Conservation (phyloP, 2,888 invertebrate species). For the Polymixis lichenea region DNA sequence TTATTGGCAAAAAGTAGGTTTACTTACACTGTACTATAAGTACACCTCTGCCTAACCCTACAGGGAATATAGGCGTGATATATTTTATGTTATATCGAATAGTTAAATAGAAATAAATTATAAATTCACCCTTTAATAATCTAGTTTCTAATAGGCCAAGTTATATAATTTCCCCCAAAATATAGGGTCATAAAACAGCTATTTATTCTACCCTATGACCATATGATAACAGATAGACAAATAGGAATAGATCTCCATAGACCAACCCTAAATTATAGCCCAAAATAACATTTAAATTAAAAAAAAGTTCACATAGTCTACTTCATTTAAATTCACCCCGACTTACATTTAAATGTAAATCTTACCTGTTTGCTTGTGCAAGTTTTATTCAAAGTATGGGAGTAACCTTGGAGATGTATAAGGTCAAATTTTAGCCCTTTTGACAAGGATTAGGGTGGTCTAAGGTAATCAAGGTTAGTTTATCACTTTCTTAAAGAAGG, state of each 20-base stretch:
- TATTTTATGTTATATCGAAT: background rate
- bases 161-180: background rate
- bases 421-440: no score
- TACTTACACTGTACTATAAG: no score
- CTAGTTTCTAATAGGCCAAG: conserved; percentile 21
- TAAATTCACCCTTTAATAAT: conserved; percentile 13
- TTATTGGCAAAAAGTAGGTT: no score
- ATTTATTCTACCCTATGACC: conserved; percentile 28
- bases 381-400: no score
- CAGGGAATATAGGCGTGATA: background rate
- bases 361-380: conserved; percentile 56
- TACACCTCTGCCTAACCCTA: background rate
- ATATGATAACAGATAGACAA: conserved; percentile 33
- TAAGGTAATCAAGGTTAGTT: no score
- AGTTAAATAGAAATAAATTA: conserved; percentile 29
- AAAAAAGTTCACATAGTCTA: conserved; percentile 41
- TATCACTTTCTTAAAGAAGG: no score
- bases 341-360: conserved; percentile 48
- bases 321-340: conserved; percentile 64
- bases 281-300: conserved; percentile 24
- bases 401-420: no score
- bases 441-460: no score
- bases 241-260: conserved; percentile 43
- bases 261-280: background rate
- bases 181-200: background rate